Evolutionary conservation across 2,888 invertebrate genomes (phyloP).

Genomic region (Drosophila rellima): DNA sequence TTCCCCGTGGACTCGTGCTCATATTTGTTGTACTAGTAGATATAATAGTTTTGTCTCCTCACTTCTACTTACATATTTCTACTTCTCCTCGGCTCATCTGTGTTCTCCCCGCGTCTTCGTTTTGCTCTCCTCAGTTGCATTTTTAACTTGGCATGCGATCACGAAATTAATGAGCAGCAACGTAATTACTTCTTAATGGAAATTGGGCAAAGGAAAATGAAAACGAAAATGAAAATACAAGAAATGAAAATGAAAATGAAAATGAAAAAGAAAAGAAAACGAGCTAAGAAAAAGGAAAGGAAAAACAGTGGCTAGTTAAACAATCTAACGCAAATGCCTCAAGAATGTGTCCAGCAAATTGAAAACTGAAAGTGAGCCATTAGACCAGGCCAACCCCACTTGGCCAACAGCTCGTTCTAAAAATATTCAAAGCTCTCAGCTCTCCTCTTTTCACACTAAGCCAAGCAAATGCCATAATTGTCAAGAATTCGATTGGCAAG

Average conservation of each 20-base stretch:
- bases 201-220: slow-evolving; percentile 72
- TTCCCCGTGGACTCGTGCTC: slow-evolving; percentile 47
- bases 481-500: too few species aligned
- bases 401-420: not conserved
- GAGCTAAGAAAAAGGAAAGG: slow-evolving; percentile 22
- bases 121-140: slow-evolving; percentile 38
- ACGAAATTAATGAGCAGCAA: slow-evolving; percentile 78
- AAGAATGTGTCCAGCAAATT: slow-evolving; percentile 11
- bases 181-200: slow-evolving; percentile 81
- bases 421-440: not conserved
- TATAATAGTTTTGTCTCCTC: slow-evolving; percentile 29
- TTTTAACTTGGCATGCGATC: slow-evolving; percentile 80
- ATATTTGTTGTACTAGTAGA: slow-evolving; percentile 43
- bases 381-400: not conserved
- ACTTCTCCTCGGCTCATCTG: not conserved
- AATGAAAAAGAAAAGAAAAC: slow-evolving; percentile 33
- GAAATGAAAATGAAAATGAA: slow-evolving; percentile 44
- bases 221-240: slow-evolving; percentile 31
- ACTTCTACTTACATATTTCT: not conserved
- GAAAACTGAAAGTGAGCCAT: slow-evolving; percentile 40
- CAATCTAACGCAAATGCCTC: slow-evolving; percentile 2
- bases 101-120: not conserved
- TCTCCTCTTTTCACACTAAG: not conserved
- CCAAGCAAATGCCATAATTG: too few species aligned
- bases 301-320: slow-evolving; percentile 3